Base-by-base conservation (phyloP, 2,797 vertebrate genomes). In the Alca torda region DNA sequence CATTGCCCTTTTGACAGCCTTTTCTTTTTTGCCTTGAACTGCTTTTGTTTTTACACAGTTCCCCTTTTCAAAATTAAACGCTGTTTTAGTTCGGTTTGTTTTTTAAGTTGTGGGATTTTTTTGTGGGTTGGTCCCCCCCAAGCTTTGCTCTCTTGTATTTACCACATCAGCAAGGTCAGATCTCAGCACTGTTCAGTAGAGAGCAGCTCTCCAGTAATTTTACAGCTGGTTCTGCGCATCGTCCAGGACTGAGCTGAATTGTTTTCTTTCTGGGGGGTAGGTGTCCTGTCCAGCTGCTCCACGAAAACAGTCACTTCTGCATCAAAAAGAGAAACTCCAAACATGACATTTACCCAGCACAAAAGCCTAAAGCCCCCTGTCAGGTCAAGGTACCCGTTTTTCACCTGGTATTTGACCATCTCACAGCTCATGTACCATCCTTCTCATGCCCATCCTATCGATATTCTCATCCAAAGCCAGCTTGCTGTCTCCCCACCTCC, bases 71-170 rank as follows among this genome's bases (percentile, higher is more conserved):
- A 46, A 54, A 39, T 59, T 35, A 75, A 91, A 64, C 11, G 7
- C 0, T 0, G 12, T 6, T 12, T 64, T 30, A 33, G 2, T 46
- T 10, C 35, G 26, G 4, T 1, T 64, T 21, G 20, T 14, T 25
- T 24, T 43, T 45, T 43, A 6, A 6, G 31, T n/a, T 15, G 15
- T n/a, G 19, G 41, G 24, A 35, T 21, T 56, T 61, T 39, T 39
- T 46, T 26, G 33, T 24, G 50, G 31, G 23, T 25, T 23, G 9
- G 4, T 26, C 3, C 10, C 57, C 2, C 2, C 5, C 12, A 13
- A 6, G 2, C 13, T 48, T 41, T 53, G 31, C 37, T 48, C 26
- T 41, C 37, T 25, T 46, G 25, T 15, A 6, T 76, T 73, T 35
- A 15, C 24, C 15, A 31, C 25, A 6, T 5, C 64, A 54, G 33